Conservation (phyloP, 2,113 vertebrate genomes). For the Epinephelus lanceolatus region DNA sequence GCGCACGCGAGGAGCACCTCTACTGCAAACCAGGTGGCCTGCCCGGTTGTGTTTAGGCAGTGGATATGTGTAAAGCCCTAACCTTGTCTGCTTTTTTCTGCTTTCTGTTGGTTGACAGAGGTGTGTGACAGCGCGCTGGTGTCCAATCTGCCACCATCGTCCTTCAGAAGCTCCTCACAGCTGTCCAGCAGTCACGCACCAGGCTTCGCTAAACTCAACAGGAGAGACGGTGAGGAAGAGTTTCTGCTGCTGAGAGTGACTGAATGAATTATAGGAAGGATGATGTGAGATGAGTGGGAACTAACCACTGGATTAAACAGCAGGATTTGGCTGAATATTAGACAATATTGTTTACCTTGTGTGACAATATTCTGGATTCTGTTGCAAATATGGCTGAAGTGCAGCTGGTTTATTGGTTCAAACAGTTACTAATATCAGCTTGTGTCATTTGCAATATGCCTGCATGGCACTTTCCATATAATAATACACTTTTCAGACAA, state of each 20-base stretch:
- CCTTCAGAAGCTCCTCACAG: slow-evolving; percentile 93
- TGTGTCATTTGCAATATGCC: background rate
- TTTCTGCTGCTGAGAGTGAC: background rate
- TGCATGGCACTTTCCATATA: background rate
- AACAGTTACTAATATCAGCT: background rate
- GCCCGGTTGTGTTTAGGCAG: background rate
- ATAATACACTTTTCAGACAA: background rate
- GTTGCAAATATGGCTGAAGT: background rate
- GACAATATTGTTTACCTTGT: background rate
- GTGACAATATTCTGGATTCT: background rate
- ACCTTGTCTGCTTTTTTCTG: background rate
- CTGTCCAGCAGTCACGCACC: slow-evolving; percentile 86
- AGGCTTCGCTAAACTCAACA: slow-evolving; percentile 93
- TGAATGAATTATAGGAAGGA: background rate
- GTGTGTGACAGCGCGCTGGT: slow-evolving; percentile 90
- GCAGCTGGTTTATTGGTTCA: background rate
- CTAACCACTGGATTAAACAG: background rate
- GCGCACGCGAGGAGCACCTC: too few species aligned
- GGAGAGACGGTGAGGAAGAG: slow-evolving; percentile 89
- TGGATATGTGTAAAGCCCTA: background rate
- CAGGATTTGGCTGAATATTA: background rate
- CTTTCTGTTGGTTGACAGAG: slow-evolving; percentile 81
- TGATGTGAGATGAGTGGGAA: background rate
- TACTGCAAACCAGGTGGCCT: too few species aligned
- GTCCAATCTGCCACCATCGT: slow-evolving; percentile 86